Evolutionary conservation across 2,113 vertebrate species (phyloP).

Genomic region (Phalacrocorax pelagicus): DNA sequence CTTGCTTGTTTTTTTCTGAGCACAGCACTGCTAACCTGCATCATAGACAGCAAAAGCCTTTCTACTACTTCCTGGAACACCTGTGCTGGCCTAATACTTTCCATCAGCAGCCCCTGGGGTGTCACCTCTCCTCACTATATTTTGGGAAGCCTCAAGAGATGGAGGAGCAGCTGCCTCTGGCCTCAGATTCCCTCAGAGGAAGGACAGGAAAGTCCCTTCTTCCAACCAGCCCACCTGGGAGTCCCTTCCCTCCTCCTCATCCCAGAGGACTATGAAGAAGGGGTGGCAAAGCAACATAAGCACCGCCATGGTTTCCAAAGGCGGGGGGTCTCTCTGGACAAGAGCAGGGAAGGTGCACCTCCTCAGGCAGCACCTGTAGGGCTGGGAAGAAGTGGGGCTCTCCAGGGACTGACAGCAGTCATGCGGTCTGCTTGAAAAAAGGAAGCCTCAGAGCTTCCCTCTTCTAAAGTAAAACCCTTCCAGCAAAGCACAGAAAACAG

Average conservation of each 20-base stretch:
- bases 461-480: background rate
- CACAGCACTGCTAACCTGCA: background rate
- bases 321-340: background rate
- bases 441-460: background rate
- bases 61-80: background rate
- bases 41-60: background rate
- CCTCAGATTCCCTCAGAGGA: background rate
- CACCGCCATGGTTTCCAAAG: background rate
- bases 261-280: background rate
- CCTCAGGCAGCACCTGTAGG: background rate
- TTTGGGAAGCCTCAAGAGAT: background rate
- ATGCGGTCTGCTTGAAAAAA: accelerated
- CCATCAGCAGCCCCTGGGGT: background rate
- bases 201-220: background rate
- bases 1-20: background rate
- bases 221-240: background rate
- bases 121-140: too few relatives aligned
- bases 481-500: background rate
- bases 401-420: background rate
- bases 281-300: background rate
- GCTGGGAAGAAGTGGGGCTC: background rate
- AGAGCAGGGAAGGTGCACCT: background rate
- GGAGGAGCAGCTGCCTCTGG: background rate
- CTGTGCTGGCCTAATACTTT: background rate
- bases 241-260: background rate